Evolutionary conservation across 2,797 vertebrate species (phyloP).

Genomic region (Sitta carolinensis): DNA sequence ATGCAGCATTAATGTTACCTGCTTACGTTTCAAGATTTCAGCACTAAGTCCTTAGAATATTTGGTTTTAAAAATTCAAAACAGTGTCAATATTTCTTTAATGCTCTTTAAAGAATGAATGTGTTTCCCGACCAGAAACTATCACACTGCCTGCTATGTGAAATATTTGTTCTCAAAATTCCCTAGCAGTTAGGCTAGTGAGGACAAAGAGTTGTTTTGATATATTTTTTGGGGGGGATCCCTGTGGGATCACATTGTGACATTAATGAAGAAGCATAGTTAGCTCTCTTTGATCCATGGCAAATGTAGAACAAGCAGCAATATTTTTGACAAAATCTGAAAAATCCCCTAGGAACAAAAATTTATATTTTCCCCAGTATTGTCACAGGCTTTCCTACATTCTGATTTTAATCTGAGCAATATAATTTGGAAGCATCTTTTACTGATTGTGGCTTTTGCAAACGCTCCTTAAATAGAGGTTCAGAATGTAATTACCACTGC

Average conservation of each 20-base stretch:
- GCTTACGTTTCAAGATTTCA: background rate
- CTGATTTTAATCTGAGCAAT: background rate
- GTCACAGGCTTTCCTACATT: background rate
- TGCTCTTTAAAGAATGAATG: background rate
- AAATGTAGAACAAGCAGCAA: background rate
- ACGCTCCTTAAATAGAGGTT: background rate
- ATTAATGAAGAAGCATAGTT: background rate
- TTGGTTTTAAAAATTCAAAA: background rate
- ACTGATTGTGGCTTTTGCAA: background rate
- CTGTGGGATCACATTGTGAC: background rate
- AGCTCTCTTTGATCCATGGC: background rate
- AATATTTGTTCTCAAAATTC: background rate
- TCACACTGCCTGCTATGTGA: background rate
- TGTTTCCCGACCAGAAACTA: background rate
- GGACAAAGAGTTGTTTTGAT: background rate
- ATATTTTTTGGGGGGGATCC: background rate
- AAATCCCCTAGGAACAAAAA: background rate
- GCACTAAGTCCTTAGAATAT: background rate
- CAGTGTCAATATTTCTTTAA: background rate
- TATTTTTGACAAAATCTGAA: background rate
- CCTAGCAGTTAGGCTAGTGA: background rate
- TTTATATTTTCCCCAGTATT: background rate
- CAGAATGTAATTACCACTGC: background rate
- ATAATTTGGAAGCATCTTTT: background rate
- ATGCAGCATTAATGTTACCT: background rate